Conservation (phyloP, 92 coral and sea anemone genomes). For the Zoanthus solanderi region DNA sequence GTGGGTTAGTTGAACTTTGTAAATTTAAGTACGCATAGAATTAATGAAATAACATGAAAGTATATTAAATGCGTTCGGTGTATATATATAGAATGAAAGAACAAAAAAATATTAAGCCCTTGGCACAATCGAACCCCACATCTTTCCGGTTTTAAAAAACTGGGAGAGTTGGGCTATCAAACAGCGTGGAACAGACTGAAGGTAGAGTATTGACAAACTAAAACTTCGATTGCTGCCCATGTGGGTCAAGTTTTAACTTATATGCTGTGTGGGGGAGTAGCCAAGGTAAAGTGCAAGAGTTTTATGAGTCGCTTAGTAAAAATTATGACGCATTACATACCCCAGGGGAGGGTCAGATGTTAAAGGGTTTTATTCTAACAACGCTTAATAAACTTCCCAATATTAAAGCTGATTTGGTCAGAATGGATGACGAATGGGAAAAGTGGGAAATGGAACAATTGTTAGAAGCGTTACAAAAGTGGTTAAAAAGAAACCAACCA, state of each 20-base stretch:
- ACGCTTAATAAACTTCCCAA: constrained; percentile 68
- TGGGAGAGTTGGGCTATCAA: constrained; percentile 57
- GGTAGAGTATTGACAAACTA: constrained; percentile 62
- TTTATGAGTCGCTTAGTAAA: constrained; percentile 63
- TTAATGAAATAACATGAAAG: too few species aligned
- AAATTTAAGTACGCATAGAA: too few species aligned
- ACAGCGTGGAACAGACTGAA: constrained; percentile 70
- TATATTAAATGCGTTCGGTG: too few species aligned
- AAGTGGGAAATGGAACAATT: constrained; percentile 53
- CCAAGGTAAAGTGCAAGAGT: constrained; percentile 44
- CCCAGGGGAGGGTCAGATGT: constrained; percentile 49
- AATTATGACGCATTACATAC: constrained; percentile 65
- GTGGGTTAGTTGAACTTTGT: too few species aligned
- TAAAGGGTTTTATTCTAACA: constrained; percentile 54
- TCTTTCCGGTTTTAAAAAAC: constrained; percentile 14
- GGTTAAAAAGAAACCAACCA: constrained; percentile 54
- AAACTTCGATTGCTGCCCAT: constrained; percentile 57
- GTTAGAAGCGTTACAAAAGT: constrained; percentile 9
- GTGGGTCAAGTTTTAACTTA: constrained; percentile 51
- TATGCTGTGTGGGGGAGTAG: neutral
- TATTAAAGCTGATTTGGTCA: constrained; percentile 60
- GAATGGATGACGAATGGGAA: constrained; percentile 67
- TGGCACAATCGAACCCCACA: too few species aligned
- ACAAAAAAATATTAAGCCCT: too few species aligned
- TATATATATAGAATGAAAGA: too few species aligned